Evolutionary conservation across 2,888 invertebrate genomes (phyloP), one percentile per base, ranked within the genome.

Genomic region (Nomada lathburiana): DNA sequence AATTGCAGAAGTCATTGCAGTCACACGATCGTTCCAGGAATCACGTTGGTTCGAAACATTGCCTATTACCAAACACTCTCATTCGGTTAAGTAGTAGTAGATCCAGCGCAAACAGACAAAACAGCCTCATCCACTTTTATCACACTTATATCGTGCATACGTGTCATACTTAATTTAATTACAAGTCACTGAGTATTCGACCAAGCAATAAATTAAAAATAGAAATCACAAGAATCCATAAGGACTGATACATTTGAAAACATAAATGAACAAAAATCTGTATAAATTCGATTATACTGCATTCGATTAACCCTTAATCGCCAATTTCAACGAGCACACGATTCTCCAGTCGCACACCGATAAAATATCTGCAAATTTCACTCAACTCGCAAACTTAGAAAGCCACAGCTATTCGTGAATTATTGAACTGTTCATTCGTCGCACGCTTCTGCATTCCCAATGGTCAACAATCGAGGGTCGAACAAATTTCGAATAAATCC

Each of bases 11-110:
- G 71, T 79, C 44, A 60, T 76, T 65, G 64, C 53, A 60, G 52
- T 79, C 76, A 70, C 69, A 76, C 64, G 64, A 64, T 70, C 79
- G 70, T 64, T 76, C 53, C 75, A 65, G 69, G 69, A 72, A 77
- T 50, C 11, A 44, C 57, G 67, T 72, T 68, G 67, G 55, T 78
- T 67, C 65, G 62, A 52, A 50, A 63, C 71, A 36, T 60, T 57
- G 62, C 63, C 78, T 18, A 42, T 50, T 23, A 13, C 78, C 78
- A 77, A 67, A 77, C 42, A 53, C 69, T n/a, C 44, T 18, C 55
- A 20, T 26, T 16, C 13, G 53, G 36, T 60, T 53, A 53, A 23
- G 50, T 44, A 23, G 50, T 44, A 23, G 52, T 13, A 36, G 26
- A 57, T 10, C 36, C 29, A 9, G 26, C 11, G 29, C 2, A 53